Percentiles rank a stretch among this genome's conserved stretches.
These are phyloP conservation scores for Sesamia nonagrioides DNA, from an alignment of 1,140 invertebrate genomes.

Conservation along the genomic window DNA sequence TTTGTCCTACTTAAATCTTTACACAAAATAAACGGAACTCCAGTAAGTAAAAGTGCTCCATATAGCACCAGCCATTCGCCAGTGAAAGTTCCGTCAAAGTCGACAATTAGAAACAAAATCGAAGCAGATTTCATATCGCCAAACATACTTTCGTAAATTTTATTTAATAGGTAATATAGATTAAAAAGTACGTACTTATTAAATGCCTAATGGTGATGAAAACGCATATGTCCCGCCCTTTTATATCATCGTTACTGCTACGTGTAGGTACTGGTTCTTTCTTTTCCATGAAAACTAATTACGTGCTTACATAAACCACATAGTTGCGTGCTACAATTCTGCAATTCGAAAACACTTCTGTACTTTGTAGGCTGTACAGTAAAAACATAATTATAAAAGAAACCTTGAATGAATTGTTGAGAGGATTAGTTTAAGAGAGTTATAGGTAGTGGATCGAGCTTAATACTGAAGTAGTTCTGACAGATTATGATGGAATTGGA, in stretches of 20 bases:
- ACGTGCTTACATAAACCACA: constrained; percentile 14
- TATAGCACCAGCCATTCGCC: too few relatives aligned
- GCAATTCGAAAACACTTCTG: constrained; percentile 8
- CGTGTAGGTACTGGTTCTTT: constrained; percentile 3
- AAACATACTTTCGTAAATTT: too few relatives aligned
- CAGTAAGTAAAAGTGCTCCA: too few relatives aligned
- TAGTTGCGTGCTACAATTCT: background rate
- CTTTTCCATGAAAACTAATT: constrained; percentile 6
- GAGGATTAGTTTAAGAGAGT: constrained; percentile 12
- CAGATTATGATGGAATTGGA: constrained; percentile 33
- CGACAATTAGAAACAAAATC: too few relatives aligned
- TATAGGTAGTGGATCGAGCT: background rate
- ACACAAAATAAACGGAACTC: too few relatives aligned
- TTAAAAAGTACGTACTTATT: background rate
- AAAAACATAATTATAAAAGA: background rate
- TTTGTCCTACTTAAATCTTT: too few relatives aligned
- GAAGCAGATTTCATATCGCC: too few relatives aligned
- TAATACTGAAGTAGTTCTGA: constrained; percentile 20
- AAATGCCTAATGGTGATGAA: constrained; percentile 3
- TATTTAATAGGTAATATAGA: too few relatives aligned
- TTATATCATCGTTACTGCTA: constrained; percentile 4
- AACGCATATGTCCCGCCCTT: constrained; percentile 1
- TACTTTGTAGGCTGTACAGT: background rate
- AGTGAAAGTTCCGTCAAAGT: too few relatives aligned
- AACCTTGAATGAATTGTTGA: background rate